These are phyloP conservation scores for Turdus rufiventris DNA, from an alignment of 2,113 vertebrate species.

Conservation along the genomic window DNA sequence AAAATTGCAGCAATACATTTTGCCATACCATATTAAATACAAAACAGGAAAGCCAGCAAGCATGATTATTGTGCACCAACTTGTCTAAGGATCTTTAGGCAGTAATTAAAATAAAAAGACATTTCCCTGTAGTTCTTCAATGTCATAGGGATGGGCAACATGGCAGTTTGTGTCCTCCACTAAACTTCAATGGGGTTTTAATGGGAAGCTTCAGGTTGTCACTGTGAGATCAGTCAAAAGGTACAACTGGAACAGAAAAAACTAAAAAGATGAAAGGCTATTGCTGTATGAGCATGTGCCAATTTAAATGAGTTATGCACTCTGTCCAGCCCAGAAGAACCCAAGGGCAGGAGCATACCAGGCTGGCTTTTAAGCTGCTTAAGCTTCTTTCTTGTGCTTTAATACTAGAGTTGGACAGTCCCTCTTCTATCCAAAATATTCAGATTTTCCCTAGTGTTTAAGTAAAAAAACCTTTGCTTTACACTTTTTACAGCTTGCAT, in stretches of 20 bases:
- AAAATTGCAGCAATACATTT: not conserved
- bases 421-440: not conserved
- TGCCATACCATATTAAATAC: not conserved
- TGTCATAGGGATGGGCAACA: accelerated
- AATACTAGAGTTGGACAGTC: not conserved
- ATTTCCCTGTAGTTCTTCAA: not conserved
- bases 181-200: not conserved
- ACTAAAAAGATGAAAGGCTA: not conserved
- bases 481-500: not conserved
- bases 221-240: not conserved
- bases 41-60: not conserved
- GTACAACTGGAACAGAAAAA: not conserved
- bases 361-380: not conserved
- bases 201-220: not conserved
- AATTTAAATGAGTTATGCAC: not conserved
- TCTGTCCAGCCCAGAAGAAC: not conserved
- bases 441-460: not conserved
- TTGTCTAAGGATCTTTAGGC: not conserved
- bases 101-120: not conserved
- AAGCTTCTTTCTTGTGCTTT: not conserved
- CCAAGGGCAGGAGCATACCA: not conserved
- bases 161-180: not conserved
- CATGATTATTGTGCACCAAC: not conserved
- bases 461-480: not conserved
- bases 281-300: not conserved